Evolutionary conservation across 2,113 vertebrate species (phyloP), one percentile per base, ranked within the genome.

Genomic region (Lonchura striata): DNA sequence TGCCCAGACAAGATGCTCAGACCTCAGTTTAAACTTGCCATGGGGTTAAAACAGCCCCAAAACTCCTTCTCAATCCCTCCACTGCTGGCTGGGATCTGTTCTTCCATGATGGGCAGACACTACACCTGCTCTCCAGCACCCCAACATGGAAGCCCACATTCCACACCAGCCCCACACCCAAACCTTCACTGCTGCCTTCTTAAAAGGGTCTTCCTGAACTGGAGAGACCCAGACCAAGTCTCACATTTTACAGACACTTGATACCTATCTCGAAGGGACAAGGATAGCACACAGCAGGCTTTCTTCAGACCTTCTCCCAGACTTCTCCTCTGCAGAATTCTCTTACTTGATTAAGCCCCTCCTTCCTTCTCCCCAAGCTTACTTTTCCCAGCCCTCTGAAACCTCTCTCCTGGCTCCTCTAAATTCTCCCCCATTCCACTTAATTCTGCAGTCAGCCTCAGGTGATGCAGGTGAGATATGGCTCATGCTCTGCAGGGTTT

Each of bases 71-170:
- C 28, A 16, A 2, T 1, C 7, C 22, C 25, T 19, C 27, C 7
- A 3, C 21, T 21, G 22, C 14, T 46, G 66, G 46, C 50, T 64
- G 25, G 17, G 23, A 42, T 31, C 19, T 10, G n/a, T 25, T 80
- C 23, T 63, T 1, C n/a, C 39, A 17, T 66, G 20, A 4, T 0
- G 6, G 46, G 10, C 2, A 53, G 28, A 30, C 19, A 39, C 8
- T 37, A 1, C 14, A 23, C 12, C 44, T 53, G 37, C 65, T 59
- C 59, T 54, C 52, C 64, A 82, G 60, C 46, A 59, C 11, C 21
- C 44, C 44, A 39, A 1, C 0, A 2, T 9, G 15, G 52, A 39
- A 57, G 8, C 24, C 12, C 35, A 35, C 2, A 0, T 24, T 8
- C n/a, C 30, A 28, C 53, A 14, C 10, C 13, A 69, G 50, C 21